These are phyloP conservation scores for Ptychoptera contaminata DNA, from an alignment of 2,888 invertebrate species.

Conservation along the genomic window DNA sequence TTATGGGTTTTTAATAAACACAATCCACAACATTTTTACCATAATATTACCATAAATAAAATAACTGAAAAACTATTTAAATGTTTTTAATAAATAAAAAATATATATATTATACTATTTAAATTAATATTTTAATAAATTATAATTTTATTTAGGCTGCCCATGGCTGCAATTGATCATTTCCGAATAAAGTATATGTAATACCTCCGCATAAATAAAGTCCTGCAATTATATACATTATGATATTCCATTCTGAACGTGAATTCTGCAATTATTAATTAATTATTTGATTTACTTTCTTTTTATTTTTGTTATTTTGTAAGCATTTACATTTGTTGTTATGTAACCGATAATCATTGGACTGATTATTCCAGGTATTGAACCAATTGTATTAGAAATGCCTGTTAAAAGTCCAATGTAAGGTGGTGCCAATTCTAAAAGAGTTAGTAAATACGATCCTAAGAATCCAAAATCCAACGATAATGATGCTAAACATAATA, in stretches of 20 bases:
- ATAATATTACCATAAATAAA: too few species aligned
- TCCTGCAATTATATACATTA: slow-evolving; percentile 25
- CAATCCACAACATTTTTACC: too few species aligned
- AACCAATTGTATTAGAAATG: slow-evolving; percentile 29
- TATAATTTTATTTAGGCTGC: slow-evolving; percentile 8
- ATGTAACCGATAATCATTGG: slow-evolving; percentile 26
- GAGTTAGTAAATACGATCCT: slow-evolving; percentile 31
- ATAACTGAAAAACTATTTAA: too few species aligned
- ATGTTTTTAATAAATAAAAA: too few species aligned
- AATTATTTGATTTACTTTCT: too few species aligned
- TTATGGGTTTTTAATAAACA: too few species aligned
- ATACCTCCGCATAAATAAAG: slow-evolving; percentile 24
- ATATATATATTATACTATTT: too few species aligned
- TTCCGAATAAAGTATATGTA: slow-evolving; percentile 28
- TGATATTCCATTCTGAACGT: slow-evolving; percentile 26
- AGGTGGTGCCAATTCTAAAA: slow-evolving; percentile 32
- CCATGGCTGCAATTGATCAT: slow-evolving; percentile 29
- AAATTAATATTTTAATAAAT: too few species aligned
- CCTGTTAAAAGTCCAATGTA: slow-evolving; percentile 32
- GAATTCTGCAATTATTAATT: too few species aligned
- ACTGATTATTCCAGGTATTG: slow-evolving; percentile 28
- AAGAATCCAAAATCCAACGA: slow-evolving; percentile 27
- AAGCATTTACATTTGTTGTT: slow-evolving; percentile 21
- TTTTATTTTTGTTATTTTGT: too few species aligned
- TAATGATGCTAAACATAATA: slow-evolving; percentile 23